A percentile compares a stretch with the other conserved stretches of the same genome.
Conservation (phyloP, 1,140 invertebrate species). For the Orussus abietinus region DNA sequence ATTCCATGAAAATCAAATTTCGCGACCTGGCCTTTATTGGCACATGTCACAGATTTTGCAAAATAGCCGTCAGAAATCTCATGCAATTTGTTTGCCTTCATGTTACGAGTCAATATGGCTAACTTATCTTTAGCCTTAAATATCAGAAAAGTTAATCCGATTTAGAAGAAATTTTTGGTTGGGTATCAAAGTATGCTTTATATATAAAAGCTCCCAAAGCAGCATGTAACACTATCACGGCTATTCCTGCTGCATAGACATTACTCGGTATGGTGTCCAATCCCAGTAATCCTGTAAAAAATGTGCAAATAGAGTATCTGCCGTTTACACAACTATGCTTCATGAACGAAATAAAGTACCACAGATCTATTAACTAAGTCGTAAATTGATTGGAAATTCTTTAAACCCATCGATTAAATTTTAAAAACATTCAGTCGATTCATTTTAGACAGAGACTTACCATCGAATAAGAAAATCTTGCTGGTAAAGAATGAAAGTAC, state of each 20-base stretch:
- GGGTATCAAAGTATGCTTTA: slow-evolving; percentile 64
- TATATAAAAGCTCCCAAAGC: slow-evolving; percentile 75
- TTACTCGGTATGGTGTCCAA: slow-evolving; percentile 63
- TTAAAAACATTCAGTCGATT: neutral
- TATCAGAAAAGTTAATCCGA: slow-evolving; percentile 32
- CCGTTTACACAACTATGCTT: slow-evolving; percentile 8
- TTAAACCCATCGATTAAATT: slow-evolving; percentile 4
- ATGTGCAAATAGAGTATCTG: slow-evolving; percentile 7
- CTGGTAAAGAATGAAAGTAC: slow-evolving; percentile 45
- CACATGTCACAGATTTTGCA: neutral
- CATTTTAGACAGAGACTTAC: slow-evolving; percentile 25
- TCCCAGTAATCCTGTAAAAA: slow-evolving; percentile 52
- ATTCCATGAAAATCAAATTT: slow-evolving; percentile 15
- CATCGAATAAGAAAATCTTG: slow-evolving; percentile 48
- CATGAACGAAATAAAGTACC: too few relatives aligned
- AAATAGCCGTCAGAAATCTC: slow-evolving; percentile 5
- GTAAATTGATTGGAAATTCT: slow-evolving; percentile 6
- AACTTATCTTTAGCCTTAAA: slow-evolving; percentile 10
- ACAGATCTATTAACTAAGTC: too few relatives aligned
- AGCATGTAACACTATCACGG: slow-evolving; percentile 67
- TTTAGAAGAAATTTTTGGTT: slow-evolving; percentile 31
- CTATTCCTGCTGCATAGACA: slow-evolving; percentile 69
- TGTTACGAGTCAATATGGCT: slow-evolving; percentile 15
- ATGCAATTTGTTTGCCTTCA: slow-evolving; percentile 10
- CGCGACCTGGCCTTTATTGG: slow-evolving; percentile 1